Base-by-base conservation (phyloP, 2,888 invertebrate species). In the Calliopum simillimum region DNA sequence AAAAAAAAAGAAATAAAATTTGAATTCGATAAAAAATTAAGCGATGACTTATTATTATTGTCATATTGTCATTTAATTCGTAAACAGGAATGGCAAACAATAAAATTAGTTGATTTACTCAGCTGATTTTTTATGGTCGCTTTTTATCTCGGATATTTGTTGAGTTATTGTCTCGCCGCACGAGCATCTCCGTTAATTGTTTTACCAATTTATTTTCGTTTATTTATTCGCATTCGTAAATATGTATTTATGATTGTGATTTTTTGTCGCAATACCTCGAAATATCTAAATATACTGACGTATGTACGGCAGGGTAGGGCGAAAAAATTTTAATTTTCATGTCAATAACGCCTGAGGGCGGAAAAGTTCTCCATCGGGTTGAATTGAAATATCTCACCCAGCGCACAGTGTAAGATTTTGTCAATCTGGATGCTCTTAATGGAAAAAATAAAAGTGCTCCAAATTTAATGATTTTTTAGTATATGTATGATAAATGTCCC, bases 81-180 rank as follows among this genome's bases (percentile, higher is more conserved):
- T 33, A 33, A 33, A 33, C 43, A 25, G 19, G 46, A 61, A 61
- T 61, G 14, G 5, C n/a, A 11, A 23, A 61, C 46, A 61, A 61
- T 58, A 64, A 76, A 81, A 77, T 80, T 81, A 79, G 75, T 74
- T 76, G 74, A 79, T 81, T 79, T 81, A 78, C 69, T 69, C 80
- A 80, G 79, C 74, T 79, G 80, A 23, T 51, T 70, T 66, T 69
- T 64, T 70, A 70, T 69, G 71, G 53, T 67, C 72, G 23, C 65
- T 56, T 51, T 69, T 74, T 55, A 44, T 44, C 3, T 13, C 8
- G 8, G 19, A 19, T 55, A 23, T 49, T 56, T 55, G 41, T 41
- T 44, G 21, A 56, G 59, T 62, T 47, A 62, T 69, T 71, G 69
- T 69, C 55, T 62, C 33, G 41, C 47, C 19, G 49, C 65, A 72